Percentiles rank a stretch among this genome's conserved stretches.
Conservation (phyloP, 1,140 invertebrate genomes). For the Panulirus ornatus region DNA sequence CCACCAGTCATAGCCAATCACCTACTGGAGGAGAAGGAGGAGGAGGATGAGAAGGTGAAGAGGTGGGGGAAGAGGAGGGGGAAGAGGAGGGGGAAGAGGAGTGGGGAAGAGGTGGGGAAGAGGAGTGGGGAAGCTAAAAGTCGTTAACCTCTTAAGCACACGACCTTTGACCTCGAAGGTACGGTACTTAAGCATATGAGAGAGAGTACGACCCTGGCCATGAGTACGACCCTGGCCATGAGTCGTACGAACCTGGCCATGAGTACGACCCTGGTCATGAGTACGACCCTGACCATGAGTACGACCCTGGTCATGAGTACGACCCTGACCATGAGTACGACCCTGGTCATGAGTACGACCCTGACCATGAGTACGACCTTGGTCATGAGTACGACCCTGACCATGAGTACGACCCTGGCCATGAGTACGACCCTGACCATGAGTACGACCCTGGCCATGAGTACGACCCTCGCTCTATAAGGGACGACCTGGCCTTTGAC, state of each 20-base stretch:
- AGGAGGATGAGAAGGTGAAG: neutral
- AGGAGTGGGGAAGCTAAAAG: neutral
- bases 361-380: no score
- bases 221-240: neutral
- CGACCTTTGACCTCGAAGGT: no score
- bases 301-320: neutral
- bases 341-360: no score
- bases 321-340: no score
- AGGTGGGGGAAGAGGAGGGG: neutral
- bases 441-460: no score
- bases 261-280: neutral
- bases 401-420: no score
- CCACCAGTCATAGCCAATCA: no score
- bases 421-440: no score
- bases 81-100: neutral
- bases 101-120: neutral
- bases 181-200: neutral
- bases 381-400: no score
- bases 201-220: neutral
- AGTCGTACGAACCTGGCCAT: neutral
- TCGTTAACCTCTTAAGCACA: no score
- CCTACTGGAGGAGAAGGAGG: neutral
- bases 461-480: no score
- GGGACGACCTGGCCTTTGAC: no score
- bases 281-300: neutral